phyloP scores from a whole-genome alignment of 2,797 vertebrate species.

The Taeniopygia guttata region DNA sequence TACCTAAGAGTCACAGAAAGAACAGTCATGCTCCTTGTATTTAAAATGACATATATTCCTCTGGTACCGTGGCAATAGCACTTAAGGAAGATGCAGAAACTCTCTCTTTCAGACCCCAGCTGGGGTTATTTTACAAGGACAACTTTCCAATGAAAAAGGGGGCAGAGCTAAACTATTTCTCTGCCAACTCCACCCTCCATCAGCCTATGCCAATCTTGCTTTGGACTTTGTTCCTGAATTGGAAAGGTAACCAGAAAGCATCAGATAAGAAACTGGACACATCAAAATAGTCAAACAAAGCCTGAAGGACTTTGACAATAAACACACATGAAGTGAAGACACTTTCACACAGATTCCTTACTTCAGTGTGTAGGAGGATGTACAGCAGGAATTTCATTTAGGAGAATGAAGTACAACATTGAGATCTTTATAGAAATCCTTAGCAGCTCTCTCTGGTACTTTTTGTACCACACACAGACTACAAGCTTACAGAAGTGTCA shows the following conservation, averaged over 20 bases:
- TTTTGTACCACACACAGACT: neutral
- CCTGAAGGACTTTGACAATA: constrained; percentile 56
- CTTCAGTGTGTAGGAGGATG: neutral
- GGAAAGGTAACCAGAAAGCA: constrained; percentile 47
- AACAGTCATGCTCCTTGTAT: neutral
- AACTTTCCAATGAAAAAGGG: neutral
- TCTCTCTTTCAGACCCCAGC: neutral
- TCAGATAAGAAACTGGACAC: constrained; percentile 64
- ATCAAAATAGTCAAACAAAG: constrained; percentile 64
- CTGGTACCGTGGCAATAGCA: neutral
- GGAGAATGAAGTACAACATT: neutral
- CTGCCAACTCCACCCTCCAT: constrained; percentile 5
- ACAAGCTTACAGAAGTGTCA: neutral
- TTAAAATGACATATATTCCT: neutral
- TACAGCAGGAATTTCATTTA: neutral
- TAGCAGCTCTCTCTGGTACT: neutral
- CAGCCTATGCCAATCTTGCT: neutral
- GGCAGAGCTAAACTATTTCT: neutral
- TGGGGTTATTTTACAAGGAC: neutral
- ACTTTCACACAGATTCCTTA: neutral
- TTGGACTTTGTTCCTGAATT: constrained; percentile 37
- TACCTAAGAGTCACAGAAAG: neutral
- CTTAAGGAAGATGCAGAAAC: neutral
- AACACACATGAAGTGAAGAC: neutral
- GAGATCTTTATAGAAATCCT: neutral